Evolutionary conservation across 2,113 vertebrate genomes (phyloP).

Genomic region (Mesoclemmys tuberculata): DNA sequence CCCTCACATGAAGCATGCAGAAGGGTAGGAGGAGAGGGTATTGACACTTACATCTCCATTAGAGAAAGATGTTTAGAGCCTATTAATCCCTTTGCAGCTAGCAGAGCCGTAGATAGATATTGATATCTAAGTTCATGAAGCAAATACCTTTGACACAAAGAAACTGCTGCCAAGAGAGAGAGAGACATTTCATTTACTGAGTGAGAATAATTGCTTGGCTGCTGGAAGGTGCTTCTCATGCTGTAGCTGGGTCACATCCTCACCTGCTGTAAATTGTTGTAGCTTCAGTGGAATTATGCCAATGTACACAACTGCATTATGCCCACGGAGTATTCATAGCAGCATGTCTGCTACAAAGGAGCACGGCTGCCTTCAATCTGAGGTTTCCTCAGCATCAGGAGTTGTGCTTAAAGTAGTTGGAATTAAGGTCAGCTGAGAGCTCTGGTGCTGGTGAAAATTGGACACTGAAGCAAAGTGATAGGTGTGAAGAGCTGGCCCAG

Average conservation of each 20-base stretch:
- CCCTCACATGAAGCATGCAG: background rate
- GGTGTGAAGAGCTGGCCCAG: accelerated
- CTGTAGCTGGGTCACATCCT: background rate
- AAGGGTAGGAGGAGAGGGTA: background rate
- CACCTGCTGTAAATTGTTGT: background rate
- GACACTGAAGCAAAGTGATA: accelerated
- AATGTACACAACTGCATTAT: accelerated
- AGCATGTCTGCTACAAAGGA: background rate
- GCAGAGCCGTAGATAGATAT: background rate
- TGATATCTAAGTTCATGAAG: background rate
- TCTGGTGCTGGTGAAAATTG: background rate
- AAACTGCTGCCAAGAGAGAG: accelerated
- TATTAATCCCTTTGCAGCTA: background rate
- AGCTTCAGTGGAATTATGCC: background rate
- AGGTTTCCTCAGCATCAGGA: background rate
- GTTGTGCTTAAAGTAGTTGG: background rate
- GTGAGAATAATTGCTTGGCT: background rate
- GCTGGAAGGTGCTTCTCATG: background rate
- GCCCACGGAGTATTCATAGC: background rate
- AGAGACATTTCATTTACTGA: background rate
- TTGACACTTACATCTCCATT: background rate
- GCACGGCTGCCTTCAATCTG: accelerated
- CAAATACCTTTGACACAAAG: background rate
- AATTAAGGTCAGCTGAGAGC: background rate
- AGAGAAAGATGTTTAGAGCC: too few relatives aligned